Evolutionary conservation across 1,140 invertebrate genomes (phyloP).

Genomic region (Zaprionus capensis): DNA sequence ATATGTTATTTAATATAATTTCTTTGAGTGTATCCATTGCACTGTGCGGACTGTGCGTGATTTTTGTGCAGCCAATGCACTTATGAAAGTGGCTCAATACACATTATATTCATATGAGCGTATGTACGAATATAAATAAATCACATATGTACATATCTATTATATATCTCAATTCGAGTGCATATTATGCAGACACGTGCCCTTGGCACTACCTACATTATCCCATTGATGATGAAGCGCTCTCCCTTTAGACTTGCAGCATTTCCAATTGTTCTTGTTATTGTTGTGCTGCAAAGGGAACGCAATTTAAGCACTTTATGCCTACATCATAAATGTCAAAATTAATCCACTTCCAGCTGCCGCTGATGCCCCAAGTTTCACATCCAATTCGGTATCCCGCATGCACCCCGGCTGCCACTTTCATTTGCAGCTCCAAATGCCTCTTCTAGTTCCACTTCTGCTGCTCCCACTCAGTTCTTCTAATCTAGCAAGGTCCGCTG

Average conservation of each 20-base stretch:
- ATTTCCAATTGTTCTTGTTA: conserved; percentile 9
- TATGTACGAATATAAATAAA: too few relatives aligned
- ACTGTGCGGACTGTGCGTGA: conserved; percentile 57
- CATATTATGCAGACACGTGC: conserved; percentile 40
- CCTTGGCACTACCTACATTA: conserved; percentile 18
- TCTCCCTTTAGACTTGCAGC: conserved; percentile 8
- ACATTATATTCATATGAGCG: background rate
- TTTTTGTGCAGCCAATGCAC: conserved; percentile 66
- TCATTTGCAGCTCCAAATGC: conserved; percentile 7
- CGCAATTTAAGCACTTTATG: conserved; percentile 77
- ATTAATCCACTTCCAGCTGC: conserved; percentile 77
- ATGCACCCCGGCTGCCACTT: conserved; percentile 34
- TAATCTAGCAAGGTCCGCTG: conserved; percentile 18
- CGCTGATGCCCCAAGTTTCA: conserved; percentile 24
- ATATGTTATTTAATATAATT: background rate
- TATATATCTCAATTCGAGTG: conserved; percentile 45
- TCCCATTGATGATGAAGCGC: conserved; percentile 13
- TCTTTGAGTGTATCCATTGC: conserved; percentile 27
- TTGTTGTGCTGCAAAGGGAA: conserved; percentile 27
- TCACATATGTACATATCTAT: too few relatives aligned
- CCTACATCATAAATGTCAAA: conserved; percentile 78
- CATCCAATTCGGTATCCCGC: background rate
- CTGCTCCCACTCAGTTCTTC: conserved; percentile 2
- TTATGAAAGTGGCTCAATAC: conserved; percentile 33
- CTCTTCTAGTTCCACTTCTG: background rate